Evolutionary conservation across 1,140 invertebrate genomes (phyloP).

Genomic region (Bacillus rossius): DNA sequence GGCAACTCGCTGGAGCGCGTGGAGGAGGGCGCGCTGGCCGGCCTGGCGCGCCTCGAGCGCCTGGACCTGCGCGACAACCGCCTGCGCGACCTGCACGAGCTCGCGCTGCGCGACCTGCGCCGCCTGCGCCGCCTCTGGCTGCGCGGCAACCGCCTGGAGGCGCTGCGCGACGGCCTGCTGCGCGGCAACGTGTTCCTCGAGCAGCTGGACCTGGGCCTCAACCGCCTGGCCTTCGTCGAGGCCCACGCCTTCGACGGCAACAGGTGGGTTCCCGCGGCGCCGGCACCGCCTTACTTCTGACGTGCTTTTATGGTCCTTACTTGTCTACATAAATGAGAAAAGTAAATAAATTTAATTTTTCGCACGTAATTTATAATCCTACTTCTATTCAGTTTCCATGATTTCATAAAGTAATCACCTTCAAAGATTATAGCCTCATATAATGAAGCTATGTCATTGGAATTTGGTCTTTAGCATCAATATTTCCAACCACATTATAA

Average conservation of each 20-base stretch:
- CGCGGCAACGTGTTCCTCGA: constrained; percentile 57
- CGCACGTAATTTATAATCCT: no score
- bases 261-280: constrained; percentile 34
- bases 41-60: constrained; percentile 62
- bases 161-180: constrained; percentile 60
- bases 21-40: constrained; percentile 62
- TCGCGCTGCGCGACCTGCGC: constrained; percentile 56
- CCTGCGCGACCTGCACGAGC: constrained; percentile 57
- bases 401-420: no score
- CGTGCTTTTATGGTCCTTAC: no score
- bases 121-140: constrained; percentile 63
- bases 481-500: no score
- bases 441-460: no score
- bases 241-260: constrained; percentile 57
- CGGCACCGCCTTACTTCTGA: no score
- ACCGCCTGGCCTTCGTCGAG: constrained; percentile 63
- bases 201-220: constrained; percentile 68
- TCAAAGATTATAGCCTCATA: no score
- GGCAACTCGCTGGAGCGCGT: constrained; percentile 67
- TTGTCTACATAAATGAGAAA: no score
- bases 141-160: constrained; percentile 67
- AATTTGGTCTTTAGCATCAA: no score
- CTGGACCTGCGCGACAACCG: constrained; percentile 74
- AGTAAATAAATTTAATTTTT: no score
- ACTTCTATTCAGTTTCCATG: no score